phyloP scores from a whole-genome alignment of 2,888 invertebrate genomes.

The Camponotus fellah region DNA sequence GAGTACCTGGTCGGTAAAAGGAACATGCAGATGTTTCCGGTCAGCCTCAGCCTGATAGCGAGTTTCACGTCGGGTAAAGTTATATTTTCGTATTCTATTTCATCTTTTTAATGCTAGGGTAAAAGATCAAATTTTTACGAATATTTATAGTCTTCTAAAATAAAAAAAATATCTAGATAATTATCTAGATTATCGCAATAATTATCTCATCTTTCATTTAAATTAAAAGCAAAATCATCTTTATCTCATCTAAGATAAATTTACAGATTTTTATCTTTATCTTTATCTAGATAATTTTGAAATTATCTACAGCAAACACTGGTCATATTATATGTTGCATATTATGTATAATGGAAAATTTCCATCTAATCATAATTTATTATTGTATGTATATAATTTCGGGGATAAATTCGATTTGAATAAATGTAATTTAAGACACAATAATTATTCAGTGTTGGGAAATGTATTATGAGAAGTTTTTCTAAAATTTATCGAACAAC shows the following conservation, averaged over 20 bases:
- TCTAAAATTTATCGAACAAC: constrained; percentile 2
- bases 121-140: too few relatives aligned
- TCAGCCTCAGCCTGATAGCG: constrained; percentile 94
- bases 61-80: constrained; percentile 89
- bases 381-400: background rate
- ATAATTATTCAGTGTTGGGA: background rate
- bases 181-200: too few relatives aligned
- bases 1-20: constrained; percentile 93
- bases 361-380: background rate
- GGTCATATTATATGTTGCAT: background rate
- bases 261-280: too few relatives aligned
- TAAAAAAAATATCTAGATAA: too few relatives aligned
- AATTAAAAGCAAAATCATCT: too few relatives aligned
- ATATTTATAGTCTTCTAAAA: too few relatives aligned
- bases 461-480: background rate
- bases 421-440: background rate
- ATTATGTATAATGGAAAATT: background rate
- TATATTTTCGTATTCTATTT: background rate
- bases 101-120: too few relatives aligned
- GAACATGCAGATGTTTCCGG: constrained; percentile 93
- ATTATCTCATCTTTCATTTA: too few relatives aligned
- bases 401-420: background rate
- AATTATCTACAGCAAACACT: too few relatives aligned
- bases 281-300: too few relatives aligned
- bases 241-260: too few relatives aligned